phyloP scores from a whole-genome alignment of 1,140 invertebrate genomes.

The Nautilus pompilius region DNA sequence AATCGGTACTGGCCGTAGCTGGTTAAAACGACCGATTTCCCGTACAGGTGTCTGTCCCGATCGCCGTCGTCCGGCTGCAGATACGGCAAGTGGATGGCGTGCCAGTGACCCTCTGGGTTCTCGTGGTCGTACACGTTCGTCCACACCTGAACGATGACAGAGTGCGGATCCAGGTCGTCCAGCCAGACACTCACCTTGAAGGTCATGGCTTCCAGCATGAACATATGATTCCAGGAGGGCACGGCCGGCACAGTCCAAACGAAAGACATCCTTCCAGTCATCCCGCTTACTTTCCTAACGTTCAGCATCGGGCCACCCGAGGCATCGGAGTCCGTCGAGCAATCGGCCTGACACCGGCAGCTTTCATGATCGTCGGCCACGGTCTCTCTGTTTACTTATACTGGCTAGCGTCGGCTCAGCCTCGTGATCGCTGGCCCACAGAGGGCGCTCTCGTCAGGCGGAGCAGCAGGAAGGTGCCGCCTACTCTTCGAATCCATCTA shows the following conservation, averaged over 20 bases:
- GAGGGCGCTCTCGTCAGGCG: too few species aligned
- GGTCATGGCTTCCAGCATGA: conserved; percentile 22
- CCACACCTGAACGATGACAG: conserved; percentile 11
- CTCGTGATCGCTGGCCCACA: too few species aligned
- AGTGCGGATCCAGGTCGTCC: not conserved
- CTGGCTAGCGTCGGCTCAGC: too few species aligned
- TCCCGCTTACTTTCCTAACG: too few species aligned
- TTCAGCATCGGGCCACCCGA: too few species aligned
- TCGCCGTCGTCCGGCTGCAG: not conserved
- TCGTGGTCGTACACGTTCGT: conserved; percentile 18
- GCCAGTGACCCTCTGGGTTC: conserved; percentile 17
- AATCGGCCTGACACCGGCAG: too few species aligned
- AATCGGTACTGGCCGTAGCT: conserved; percentile 13
- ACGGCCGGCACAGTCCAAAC: conserved; percentile 14
- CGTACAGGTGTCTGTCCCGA: conserved; percentile 1
- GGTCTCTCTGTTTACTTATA: too few species aligned
- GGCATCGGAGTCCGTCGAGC: too few species aligned
- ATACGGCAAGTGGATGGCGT: conserved; percentile 7
- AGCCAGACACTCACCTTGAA: conserved; percentile 8
- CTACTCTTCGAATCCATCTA: too few species aligned
- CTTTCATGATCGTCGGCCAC: too few species aligned
- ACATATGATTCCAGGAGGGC: conserved; percentile 16
- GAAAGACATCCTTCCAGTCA: too few species aligned
- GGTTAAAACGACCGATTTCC: conserved; percentile 15
- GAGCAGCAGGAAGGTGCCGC: too few species aligned